A percentile compares a stretch with the other conserved stretches of the same genome.
Evolutionary conservation across 64 coral and sea anemone genomes (phyloP).

Genomic region (Pocillopora verrucosa): DNA sequence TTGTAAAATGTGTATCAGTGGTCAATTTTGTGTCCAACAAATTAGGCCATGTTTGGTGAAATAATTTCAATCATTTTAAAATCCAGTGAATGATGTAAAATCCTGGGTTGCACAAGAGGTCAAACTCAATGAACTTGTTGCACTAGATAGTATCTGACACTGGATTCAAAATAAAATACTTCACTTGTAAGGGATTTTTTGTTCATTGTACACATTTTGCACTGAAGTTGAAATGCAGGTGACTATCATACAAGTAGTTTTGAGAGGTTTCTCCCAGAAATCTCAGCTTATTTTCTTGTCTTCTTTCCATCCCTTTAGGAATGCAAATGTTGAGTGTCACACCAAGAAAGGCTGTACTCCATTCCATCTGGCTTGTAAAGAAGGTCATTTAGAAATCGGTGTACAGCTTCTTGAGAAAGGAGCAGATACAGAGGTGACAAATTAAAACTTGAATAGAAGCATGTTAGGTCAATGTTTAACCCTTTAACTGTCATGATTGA

Average conservation of each 20-base stretch:
- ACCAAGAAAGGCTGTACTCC: slow-evolving; percentile 99
- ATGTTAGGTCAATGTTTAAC: background rate
- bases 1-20: no score
- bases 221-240: background rate
- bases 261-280: background rate
- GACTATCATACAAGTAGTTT: background rate
- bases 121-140: slow-evolving; percentile 8
- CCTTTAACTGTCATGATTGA: background rate
- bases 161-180: background rate
- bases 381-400: slow-evolving; percentile 88
- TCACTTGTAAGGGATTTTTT: background rate
- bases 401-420: slow-evolving; percentile 77
- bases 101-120: slow-evolving; percentile 20
- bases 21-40: background rate
- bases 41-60: background rate
- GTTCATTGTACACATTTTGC: background rate
- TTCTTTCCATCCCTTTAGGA: slow-evolving; percentile 34
- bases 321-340: slow-evolving; percentile 94
- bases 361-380: slow-evolving; percentile 93
- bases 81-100: slow-evolving; percentile 47
- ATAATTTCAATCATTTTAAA: background rate
- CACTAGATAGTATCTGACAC: slow-evolving; percentile 46
- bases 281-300: background rate
- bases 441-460: background rate
- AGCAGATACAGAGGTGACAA: slow-evolving; percentile 90